Percentiles rank a stretch among this genome's conserved stretches.
Conservation (phyloP, 2,113 vertebrate genomes). For the Heteronetta atricapilla region DNA sequence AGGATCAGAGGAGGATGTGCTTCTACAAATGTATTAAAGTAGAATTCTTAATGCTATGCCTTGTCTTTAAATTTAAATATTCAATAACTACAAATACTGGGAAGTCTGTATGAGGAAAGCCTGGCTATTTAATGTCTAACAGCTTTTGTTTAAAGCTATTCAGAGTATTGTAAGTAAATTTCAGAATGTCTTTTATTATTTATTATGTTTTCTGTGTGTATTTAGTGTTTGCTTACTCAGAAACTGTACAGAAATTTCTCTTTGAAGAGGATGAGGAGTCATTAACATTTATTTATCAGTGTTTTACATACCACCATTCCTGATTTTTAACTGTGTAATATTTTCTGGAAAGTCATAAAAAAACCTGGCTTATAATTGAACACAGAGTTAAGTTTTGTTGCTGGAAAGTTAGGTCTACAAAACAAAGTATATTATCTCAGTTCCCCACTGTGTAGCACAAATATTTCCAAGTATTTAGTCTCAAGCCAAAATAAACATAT, state of each 20-base stretch:
- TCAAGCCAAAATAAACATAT: neutral
- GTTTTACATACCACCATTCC: constrained; percentile 7
- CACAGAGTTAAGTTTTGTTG: neutral
- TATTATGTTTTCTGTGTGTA: neutral
- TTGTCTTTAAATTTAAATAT: neutral
- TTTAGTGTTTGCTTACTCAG: constrained; percentile 19
- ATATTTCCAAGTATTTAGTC: neutral
- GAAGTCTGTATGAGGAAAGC: neutral
- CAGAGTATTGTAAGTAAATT: constrained; percentile 27
- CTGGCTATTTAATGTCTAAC: neutral
- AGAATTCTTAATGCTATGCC: neutral
- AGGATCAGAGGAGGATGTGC: neutral
- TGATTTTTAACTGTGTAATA: constrained; percentile 31
- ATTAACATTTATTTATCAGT: constrained; percentile 42
- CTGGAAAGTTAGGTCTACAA: neutral
- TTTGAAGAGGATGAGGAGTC: constrained; percentile 18
- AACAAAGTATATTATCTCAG: neutral
- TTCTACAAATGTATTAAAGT: neutral
- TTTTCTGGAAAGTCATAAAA: constrained; percentile 21
- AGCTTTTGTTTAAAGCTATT: constrained; percentile 52
- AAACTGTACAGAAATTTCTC: neutral
- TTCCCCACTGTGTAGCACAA: neutral
- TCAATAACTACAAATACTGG: neutral
- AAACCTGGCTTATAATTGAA: neutral
- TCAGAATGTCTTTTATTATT: constrained; percentile 22